These are phyloP conservation scores for Antennarius striatus DNA, from an alignment of 2,113 vertebrate species.

Conservation along the genomic window DNA sequence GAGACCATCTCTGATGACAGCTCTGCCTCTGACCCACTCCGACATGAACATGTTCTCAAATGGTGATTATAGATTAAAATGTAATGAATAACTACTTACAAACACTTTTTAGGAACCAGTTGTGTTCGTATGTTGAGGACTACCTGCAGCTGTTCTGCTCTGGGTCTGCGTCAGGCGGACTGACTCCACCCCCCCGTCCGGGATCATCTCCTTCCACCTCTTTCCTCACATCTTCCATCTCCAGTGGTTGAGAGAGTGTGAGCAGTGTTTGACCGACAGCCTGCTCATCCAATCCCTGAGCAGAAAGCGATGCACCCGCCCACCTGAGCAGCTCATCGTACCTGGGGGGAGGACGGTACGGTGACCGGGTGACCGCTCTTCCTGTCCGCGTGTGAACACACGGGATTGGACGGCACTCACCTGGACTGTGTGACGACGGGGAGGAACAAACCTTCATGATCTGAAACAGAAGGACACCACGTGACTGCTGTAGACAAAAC, in stretches of 20 bases:
- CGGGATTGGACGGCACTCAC: constrained; percentile 76
- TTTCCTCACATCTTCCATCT: constrained; percentile 27
- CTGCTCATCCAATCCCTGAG: constrained; percentile 81
- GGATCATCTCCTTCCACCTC: constrained; percentile 5
- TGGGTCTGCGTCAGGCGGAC: neutral
- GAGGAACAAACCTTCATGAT: constrained; percentile 68
- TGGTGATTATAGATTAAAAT: too few relatives aligned
- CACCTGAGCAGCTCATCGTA: constrained; percentile 82
- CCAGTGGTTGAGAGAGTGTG: constrained; percentile 69
- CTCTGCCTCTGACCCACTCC: too few relatives aligned
- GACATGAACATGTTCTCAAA: too few relatives aligned
- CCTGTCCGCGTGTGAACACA: neutral
- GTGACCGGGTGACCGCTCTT: neutral
- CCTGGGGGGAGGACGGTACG: constrained; percentile 64
- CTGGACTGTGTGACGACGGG: constrained; percentile 85
- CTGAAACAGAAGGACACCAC: constrained; percentile 76
- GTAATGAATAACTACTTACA: too few relatives aligned
- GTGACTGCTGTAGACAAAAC: neutral
- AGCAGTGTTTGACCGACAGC: constrained; percentile 66
- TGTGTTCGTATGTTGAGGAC: too few relatives aligned
- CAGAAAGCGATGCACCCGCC: constrained; percentile 75
- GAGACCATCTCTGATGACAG: too few relatives aligned
- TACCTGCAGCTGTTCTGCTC: constrained; percentile 43
- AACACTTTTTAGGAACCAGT: too few relatives aligned
- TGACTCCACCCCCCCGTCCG: neutral